These are phyloP conservation scores for Tichodroma muraria DNA, from an alignment of 2,113 vertebrate species.

Conservation along the genomic window DNA sequence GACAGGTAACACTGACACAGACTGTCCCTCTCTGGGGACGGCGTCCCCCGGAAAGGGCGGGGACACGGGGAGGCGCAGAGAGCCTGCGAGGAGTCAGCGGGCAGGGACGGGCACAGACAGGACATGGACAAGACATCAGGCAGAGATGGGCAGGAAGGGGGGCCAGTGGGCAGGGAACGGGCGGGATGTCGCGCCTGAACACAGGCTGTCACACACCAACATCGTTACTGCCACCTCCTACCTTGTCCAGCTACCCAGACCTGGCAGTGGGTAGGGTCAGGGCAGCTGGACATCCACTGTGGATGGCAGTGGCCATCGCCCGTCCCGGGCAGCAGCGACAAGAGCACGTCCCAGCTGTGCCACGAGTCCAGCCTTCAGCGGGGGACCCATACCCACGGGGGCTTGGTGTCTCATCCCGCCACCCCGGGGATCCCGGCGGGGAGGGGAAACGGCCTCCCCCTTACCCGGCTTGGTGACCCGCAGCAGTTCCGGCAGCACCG, in stretches of 20 bases:
- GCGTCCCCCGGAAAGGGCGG: background rate
- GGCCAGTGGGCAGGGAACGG: background rate
- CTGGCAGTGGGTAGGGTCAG: background rate
- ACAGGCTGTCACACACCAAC: background rate
- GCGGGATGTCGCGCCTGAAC: background rate
- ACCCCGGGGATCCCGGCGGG: accelerated
- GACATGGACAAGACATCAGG: background rate
- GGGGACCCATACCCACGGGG: background rate
- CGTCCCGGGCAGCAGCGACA: background rate
- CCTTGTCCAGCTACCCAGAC: background rate
- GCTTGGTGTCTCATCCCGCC: too few relatives aligned
- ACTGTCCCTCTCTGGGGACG: background rate
- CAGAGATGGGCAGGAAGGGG: background rate
- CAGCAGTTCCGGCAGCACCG: slow-evolving; percentile 74
- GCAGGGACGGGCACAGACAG: background rate
- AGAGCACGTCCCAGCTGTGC: background rate
- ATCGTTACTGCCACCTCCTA: background rate
- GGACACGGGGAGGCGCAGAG: background rate
- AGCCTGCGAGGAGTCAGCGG: background rate
- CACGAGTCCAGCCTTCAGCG: background rate
- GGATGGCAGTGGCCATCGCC: too few relatives aligned
- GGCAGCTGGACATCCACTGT: too few relatives aligned
- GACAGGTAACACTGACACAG: accelerated
- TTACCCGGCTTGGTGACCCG: slow-evolving; percentile 81
- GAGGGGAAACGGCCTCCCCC: background rate